A percentile compares a stretch with the other conserved stretches of the same genome.
phyloP scores from a whole-genome alignment of 2,888 invertebrate species.

The Cremastinae sp. region DNA sequence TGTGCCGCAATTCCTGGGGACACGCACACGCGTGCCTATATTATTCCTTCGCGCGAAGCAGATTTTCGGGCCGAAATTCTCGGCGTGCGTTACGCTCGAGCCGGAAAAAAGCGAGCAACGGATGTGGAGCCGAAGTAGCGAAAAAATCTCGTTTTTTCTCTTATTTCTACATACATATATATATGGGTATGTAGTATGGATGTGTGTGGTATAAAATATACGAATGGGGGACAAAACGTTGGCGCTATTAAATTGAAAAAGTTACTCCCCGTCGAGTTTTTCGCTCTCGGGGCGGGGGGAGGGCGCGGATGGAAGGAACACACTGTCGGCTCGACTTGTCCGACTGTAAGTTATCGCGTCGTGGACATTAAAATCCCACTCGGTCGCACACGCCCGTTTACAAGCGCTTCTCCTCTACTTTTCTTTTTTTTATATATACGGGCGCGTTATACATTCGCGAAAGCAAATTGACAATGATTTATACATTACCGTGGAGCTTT shows the following conservation, averaged over 20 bases:
- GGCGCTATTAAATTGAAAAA: constrained; percentile 65
- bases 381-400: constrained; percentile 27
- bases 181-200: no score
- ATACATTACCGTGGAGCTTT: constrained; percentile 44
- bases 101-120: no score
- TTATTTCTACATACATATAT: no score
- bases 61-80: background rate
- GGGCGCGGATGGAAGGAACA: constrained; percentile 29
- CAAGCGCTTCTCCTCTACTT: background rate
- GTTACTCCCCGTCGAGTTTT: constrained; percentile 56
- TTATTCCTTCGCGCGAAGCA: background rate
- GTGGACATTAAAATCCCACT: constrained; percentile 51
- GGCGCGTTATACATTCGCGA: constrained; percentile 26
- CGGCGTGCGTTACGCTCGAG: no score
- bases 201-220: constrained; percentile 15
- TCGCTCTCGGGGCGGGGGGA: constrained; percentile 34
- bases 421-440: no score
- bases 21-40: background rate
- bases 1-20: background rate
- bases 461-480: constrained; percentile 60
- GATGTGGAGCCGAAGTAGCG: no score
- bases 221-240: constrained; percentile 57
- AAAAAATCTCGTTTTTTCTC: no score
- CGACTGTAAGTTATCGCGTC: constrained; percentile 54
- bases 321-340: constrained; percentile 44